Conservation (phyloP, 2,888 invertebrate genomes). For the Trilocha varians region DNA sequence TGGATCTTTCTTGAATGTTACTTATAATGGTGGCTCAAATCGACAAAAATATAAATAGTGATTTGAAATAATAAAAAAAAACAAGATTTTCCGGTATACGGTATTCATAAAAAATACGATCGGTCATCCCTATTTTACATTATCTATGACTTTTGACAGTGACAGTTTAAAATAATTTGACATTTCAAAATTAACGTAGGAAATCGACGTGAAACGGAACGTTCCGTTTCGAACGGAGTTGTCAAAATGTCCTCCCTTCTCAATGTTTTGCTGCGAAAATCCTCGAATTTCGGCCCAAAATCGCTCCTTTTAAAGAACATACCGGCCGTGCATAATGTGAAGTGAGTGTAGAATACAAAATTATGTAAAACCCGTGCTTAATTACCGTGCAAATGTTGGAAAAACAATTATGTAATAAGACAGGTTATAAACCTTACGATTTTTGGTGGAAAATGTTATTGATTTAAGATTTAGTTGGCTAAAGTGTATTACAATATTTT, state of each 20-base stretch:
- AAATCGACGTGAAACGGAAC: conserved; percentile 21
- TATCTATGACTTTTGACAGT: no score
- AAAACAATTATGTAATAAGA: conserved; percentile 59
- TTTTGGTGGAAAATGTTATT: conserved; percentile 8
- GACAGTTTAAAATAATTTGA: neutral
- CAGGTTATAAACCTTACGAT: conserved; percentile 35
- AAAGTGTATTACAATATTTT: neutral
- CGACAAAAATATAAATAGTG: no score
- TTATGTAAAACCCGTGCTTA: conserved; percentile 8
- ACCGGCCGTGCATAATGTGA: conserved; percentile 63
- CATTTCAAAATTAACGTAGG: neutral
- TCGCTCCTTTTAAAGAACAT: conserved; percentile 58
- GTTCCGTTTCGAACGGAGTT: conserved; percentile 20
- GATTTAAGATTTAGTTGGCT: neutral
- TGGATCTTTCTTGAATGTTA: no score
- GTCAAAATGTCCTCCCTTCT: conserved; percentile 62
- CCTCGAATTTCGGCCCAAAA: conserved; percentile 51
- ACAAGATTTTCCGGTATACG: no score
- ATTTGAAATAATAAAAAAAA: no score
- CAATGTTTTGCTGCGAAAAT: conserved; percentile 74
- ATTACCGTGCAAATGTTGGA: conserved; percentile 13
- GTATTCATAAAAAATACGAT: no score
- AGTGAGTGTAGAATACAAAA: conserved; percentile 47
- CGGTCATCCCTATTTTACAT: no score
- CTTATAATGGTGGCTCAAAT: no score